Conservation (phyloP, 2,113 vertebrate species). For the Pampusana beccarii region DNA sequence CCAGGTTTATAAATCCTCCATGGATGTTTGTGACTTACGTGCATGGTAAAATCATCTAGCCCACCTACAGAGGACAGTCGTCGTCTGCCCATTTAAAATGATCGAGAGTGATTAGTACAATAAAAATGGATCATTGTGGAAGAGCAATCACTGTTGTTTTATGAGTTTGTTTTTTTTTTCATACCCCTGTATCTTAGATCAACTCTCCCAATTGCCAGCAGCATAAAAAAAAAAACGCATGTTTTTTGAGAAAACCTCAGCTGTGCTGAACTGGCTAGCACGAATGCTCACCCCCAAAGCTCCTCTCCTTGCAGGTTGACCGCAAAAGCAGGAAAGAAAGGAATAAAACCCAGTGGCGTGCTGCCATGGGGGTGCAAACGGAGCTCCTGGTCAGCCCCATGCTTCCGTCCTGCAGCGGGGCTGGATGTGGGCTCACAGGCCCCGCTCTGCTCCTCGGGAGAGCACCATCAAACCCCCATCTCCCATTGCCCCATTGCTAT, state of each 20-base stretch:
- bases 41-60: not conserved
- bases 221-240: not conserved
- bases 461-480: not conserved
- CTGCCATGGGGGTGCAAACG: accelerated
- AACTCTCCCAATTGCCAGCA: not conserved
- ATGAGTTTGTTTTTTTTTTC: not conserved
- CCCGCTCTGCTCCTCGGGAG: accelerated
- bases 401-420: accelerated
- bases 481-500: not conserved
- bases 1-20: not conserved
- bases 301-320: not conserved
- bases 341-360: accelerated
- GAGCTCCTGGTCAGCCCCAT: accelerated
- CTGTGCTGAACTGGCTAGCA: too few species aligned
- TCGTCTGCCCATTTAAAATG: not conserved
- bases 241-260: not conserved
- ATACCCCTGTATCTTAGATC: not conserved
- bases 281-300: too few species aligned
- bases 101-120: not conserved
- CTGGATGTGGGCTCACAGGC: accelerated
- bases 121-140: not conserved
- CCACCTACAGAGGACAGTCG: not conserved
- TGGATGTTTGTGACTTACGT: not conserved
- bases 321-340: not conserved
- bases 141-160: not conserved